These are phyloP conservation scores for Magallana ariakensis DNA, from an alignment of 1,140 invertebrate genomes.

Conservation along the genomic window DNA sequence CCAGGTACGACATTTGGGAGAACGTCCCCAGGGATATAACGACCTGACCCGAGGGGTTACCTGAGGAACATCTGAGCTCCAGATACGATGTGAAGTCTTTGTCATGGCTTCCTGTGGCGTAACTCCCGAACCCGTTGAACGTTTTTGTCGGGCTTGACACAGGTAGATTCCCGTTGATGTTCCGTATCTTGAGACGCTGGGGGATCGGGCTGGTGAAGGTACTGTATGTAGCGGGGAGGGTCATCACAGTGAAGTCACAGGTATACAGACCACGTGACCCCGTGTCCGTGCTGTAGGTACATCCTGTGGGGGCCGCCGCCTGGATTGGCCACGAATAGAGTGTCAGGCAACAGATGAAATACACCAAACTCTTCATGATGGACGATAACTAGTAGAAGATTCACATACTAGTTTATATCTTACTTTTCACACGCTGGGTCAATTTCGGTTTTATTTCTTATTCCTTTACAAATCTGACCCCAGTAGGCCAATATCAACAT, in stretches of 20 bases:
- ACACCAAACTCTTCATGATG: neutral
- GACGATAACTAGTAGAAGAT: neutral
- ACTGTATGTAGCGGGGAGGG: constrained; percentile 45
- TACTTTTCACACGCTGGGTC: neutral
- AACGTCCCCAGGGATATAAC: constrained; percentile 50
- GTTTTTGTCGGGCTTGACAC: constrained; percentile 29
- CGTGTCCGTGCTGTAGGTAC: constrained; percentile 27
- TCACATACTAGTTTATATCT: no score
- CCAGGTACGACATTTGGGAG: constrained; percentile 41
- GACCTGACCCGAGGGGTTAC: constrained; percentile 35
- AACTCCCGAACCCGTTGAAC: constrained; percentile 46
- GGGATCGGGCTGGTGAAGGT: constrained; percentile 46
- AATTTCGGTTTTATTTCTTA: neutral
- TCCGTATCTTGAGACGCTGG: constrained; percentile 50
- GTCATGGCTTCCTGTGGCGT: constrained; percentile 45
- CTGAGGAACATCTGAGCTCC: constrained; percentile 49
- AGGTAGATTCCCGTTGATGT: constrained; percentile 51
- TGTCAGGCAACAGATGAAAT: neutral
- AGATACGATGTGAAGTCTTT: constrained; percentile 46
- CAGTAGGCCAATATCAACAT: neutral
- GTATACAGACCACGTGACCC: constrained; percentile 44
- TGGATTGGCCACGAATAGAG: neutral
- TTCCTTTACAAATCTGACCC: neutral
- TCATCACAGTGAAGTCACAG: constrained; percentile 46
- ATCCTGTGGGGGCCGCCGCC: constrained; percentile 37